Conservation (phyloP, 2,113 vertebrate genomes). For the Sapajus apella region DNA sequence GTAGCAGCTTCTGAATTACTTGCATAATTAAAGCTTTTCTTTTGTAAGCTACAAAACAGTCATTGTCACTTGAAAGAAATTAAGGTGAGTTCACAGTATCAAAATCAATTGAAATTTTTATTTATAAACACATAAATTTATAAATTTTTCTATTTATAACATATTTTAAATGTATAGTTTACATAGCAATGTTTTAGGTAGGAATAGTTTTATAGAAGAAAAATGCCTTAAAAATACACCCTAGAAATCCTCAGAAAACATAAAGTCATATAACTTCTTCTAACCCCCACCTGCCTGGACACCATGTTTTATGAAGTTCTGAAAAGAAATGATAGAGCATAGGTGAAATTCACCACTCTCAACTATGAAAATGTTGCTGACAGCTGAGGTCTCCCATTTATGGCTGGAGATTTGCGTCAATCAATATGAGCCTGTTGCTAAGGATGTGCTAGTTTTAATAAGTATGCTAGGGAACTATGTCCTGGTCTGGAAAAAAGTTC, state of each 20-base stretch:
- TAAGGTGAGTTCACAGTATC: not conserved
- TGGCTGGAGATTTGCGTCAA: not conserved
- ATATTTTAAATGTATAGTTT: too few relatives aligned
- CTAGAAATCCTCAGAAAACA: not conserved
- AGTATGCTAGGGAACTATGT: not conserved
- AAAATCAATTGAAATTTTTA: constrained; percentile 2
- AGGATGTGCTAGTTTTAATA: not conserved
- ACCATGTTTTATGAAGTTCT: not conserved
- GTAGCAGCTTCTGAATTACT: constrained; percentile 40
- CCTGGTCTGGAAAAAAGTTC: not conserved
- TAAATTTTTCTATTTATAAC: too few relatives aligned
- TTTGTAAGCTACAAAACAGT: not conserved
- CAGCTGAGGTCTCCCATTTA: not conserved
- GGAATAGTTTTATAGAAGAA: not conserved
- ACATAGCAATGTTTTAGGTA: not conserved
- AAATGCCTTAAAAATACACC: not conserved
- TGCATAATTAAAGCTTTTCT: constrained; percentile 73
- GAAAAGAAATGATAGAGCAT: not conserved
- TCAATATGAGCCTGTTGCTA: not conserved
- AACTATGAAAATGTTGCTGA: not conserved
- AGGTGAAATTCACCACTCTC: not conserved
- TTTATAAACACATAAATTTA: too few relatives aligned
- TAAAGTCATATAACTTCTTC: not conserved
- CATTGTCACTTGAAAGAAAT: constrained; percentile 19
- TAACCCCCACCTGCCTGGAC: too few relatives aligned